phyloP scores from a whole-genome alignment of 2,797 vertebrate species.

The Astyanax mexicanus region DNA sequence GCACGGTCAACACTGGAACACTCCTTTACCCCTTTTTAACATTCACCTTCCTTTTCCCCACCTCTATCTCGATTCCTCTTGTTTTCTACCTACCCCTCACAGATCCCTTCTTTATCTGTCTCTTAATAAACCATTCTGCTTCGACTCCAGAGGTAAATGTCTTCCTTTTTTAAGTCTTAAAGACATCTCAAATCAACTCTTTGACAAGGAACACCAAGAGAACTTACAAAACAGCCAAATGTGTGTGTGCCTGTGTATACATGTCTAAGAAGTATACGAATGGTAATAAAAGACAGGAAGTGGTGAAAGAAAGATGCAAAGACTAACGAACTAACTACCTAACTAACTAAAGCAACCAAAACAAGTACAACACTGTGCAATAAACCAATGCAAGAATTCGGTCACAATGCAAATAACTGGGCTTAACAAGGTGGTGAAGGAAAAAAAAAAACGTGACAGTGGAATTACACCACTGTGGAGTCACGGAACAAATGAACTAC shows the following conservation, averaged over 20 bases:
- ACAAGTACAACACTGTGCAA: background rate
- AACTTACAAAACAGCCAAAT: background rate
- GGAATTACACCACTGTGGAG: background rate
- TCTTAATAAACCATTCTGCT: slow-evolving; percentile 79
- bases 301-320: no score
- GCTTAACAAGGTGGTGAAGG: background rate
- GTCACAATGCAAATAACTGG: background rate
- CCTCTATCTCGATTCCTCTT: background rate
- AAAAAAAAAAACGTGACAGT: no score
- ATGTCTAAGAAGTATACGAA: background rate
- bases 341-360: no score
- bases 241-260: background rate
- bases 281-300: background rate
- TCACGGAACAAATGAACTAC: background rate
- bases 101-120: slow-evolving; percentile 57
- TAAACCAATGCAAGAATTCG: background rate
- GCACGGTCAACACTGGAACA: slow-evolving; percentile 47
- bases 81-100: slow-evolving; percentile 12
- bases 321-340: no score
- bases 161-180: slow-evolving; percentile 62
- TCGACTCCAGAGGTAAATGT: slow-evolving; percentile 62
- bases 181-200: background rate
- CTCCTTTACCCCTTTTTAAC: slow-evolving; percentile 31
- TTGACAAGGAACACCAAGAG: background rate
- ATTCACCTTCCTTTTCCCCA: slow-evolving; percentile 32